Percentiles rank a stretch among this genome's conserved stretches.
These are phyloP conservation scores for Apodemia duryi DNA, from an alignment of 2,888 invertebrate genomes.

Conservation along the genomic window DNA sequence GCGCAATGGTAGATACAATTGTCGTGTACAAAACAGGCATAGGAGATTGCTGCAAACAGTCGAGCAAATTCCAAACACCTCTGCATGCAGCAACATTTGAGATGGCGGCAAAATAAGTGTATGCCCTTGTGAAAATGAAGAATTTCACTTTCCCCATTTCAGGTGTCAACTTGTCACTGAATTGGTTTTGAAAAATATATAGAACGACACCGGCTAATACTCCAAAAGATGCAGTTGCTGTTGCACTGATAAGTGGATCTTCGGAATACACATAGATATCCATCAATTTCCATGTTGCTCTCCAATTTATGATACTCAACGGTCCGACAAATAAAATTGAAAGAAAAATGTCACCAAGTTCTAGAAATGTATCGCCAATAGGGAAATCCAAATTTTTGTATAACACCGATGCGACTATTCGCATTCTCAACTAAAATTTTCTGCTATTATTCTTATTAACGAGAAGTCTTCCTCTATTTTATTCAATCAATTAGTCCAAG, in stretches of 20 bases:
- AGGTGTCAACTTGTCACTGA: slow-evolving; percentile 74
- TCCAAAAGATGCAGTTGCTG: slow-evolving; percentile 81
- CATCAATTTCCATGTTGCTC: slow-evolving; percentile 89
- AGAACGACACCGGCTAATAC: slow-evolving; percentile 81
- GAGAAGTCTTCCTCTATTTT: background rate
- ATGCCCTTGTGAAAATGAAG: slow-evolving; percentile 82
- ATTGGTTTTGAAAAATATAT: slow-evolving; percentile 78
- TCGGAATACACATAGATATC: slow-evolving; percentile 83
- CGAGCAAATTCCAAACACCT: slow-evolving; percentile 84
- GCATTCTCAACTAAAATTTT: slow-evolving; percentile 1
- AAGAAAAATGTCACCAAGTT: slow-evolving; percentile 80
- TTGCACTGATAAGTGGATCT: slow-evolving; percentile 73
- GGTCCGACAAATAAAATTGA: slow-evolving; percentile 81
- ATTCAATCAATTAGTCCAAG: background rate
- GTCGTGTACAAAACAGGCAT: slow-evolving; percentile 75
- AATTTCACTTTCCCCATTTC: slow-evolving; percentile 81
- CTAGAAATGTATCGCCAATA: slow-evolving; percentile 56
- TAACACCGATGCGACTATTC: slow-evolving; percentile 12
- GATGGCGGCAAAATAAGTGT: slow-evolving; percentile 83
- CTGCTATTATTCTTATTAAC: background rate
- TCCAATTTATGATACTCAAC: slow-evolving; percentile 90
- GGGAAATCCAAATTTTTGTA: slow-evolving; percentile 19
- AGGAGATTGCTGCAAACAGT: slow-evolving; percentile 71
- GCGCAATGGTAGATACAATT: slow-evolving; percentile 76
- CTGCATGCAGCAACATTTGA: slow-evolving; percentile 90